These are phyloP conservation scores for Leucophenga maculata DNA, from an alignment of 2,888 invertebrate genomes.

Conservation along the genomic window DNA sequence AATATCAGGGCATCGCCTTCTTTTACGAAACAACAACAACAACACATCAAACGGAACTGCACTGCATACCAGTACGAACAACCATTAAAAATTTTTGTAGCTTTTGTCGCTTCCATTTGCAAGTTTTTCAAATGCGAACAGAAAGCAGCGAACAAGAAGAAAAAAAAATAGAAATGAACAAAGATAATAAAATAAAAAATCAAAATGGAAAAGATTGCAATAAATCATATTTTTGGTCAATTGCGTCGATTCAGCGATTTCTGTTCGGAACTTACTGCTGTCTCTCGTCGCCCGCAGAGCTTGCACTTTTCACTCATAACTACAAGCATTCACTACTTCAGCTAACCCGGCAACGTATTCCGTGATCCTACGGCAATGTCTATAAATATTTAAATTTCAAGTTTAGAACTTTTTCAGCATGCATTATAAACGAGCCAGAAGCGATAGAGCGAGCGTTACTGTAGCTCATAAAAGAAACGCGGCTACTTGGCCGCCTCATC, in stretches of 20 bases:
- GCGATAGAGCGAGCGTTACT: neutral
- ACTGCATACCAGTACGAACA: neutral
- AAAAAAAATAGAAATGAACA: too few species aligned
- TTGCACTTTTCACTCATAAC: constrained; percentile 19
- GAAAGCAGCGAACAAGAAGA: neutral
- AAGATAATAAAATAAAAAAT: too few species aligned
- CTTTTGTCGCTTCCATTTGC: neutral
- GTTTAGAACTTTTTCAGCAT: constrained; percentile 65
- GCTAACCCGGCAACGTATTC: neutral
- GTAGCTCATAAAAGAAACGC: neutral
- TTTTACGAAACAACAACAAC: neutral
- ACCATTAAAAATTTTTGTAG: too few species aligned
- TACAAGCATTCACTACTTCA: neutral
- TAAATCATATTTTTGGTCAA: constrained; percentile 70
- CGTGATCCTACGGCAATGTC: constrained; percentile 50
- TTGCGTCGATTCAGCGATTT: constrained; percentile 68
- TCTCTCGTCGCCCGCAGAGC: constrained; percentile 55
- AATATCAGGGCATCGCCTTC: too few species aligned
- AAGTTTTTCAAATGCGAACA: neutral
- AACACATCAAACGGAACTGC: neutral
- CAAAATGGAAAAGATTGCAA: constrained; percentile 48
- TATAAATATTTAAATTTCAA: constrained; percentile 65
- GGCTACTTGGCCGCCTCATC: constrained; percentile 37
- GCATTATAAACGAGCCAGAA: constrained; percentile 47
- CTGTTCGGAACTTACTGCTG: constrained; percentile 23